Evolutionary conservation across 2,113 vertebrate species (phyloP).

Genomic region (Rhegmatorhina hoffmannsi): DNA sequence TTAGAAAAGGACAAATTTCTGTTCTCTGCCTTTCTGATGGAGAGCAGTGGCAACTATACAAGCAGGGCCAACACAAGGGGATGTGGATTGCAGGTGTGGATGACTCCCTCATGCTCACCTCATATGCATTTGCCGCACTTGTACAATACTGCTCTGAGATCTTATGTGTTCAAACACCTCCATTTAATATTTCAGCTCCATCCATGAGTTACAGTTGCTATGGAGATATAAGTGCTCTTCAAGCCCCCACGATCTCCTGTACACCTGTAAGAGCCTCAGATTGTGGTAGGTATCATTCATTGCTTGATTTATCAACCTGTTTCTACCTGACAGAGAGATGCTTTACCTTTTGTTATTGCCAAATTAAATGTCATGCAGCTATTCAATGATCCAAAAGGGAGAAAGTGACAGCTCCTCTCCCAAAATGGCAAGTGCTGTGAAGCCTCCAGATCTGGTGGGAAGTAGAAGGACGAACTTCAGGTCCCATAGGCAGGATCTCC

Average conservation of each 20-base stretch:
- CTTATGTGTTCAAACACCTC: background rate
- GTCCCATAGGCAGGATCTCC: background rate
- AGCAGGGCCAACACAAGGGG: background rate
- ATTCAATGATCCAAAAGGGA: background rate
- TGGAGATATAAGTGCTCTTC: constrained; percentile 72
- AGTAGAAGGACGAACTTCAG: background rate
- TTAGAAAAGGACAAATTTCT: background rate
- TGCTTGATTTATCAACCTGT: background rate
- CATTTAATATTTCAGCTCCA: constrained; percentile 42
- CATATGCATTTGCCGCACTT: background rate
- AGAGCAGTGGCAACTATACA: accelerated
- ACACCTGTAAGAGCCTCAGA: constrained; percentile 18
- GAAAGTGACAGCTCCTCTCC: background rate
- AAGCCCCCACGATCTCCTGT: constrained; percentile 69
- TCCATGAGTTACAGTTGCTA: constrained; percentile 69
- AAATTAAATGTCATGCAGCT: background rate
- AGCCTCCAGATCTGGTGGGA: background rate
- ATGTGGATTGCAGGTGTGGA: background rate
- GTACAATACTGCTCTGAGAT: background rate
- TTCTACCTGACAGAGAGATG: background rate
- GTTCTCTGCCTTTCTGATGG: background rate
- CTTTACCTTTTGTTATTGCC: background rate
- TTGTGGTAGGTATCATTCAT: constrained; percentile 40
- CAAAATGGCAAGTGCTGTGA: background rate
- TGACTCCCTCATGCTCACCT: background rate